A percentile compares a stretch with the other conserved stretches of the same genome.
Evolutionary conservation across 2,113 vertebrate species (phyloP).

Genomic region (Cyrtonyx montezumae): DNA sequence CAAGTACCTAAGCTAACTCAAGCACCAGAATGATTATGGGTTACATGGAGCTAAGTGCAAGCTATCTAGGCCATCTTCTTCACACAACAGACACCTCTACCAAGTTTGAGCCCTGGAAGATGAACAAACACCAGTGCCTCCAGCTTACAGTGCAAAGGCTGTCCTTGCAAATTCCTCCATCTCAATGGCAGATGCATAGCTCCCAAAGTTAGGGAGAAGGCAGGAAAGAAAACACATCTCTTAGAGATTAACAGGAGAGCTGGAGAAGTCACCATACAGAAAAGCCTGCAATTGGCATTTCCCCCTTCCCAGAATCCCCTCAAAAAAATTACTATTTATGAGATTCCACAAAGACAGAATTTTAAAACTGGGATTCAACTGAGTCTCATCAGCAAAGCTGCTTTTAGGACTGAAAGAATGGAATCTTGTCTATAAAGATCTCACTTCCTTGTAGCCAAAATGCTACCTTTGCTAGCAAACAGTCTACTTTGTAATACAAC

Average conservation of each 20-base stretch:
- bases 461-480: neutral
- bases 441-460: neutral
- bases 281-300: neutral
- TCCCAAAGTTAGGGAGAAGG: conserved; percentile 34
- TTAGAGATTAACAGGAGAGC: neutral
- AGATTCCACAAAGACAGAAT: neutral
- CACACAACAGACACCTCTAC: neutral
- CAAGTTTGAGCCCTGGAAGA: neutral
- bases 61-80: neutral
- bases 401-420: neutral
- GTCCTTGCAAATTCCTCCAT: conserved; percentile 26
- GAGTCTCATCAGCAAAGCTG: neutral
- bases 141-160: conserved; percentile 25
- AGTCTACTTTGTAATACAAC: neutral
- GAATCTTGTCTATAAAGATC: neutral
- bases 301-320: neutral
- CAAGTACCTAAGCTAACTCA: neutral
- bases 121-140: conserved; percentile 23
- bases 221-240: conserved; percentile 37
- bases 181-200: neutral
- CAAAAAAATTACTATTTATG: neutral
- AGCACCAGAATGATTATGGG: neutral
- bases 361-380: neutral
- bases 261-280: neutral
- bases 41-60: neutral